Conservation (phyloP, 2,113 vertebrate species). For the Rhinoderma darwinii region DNA sequence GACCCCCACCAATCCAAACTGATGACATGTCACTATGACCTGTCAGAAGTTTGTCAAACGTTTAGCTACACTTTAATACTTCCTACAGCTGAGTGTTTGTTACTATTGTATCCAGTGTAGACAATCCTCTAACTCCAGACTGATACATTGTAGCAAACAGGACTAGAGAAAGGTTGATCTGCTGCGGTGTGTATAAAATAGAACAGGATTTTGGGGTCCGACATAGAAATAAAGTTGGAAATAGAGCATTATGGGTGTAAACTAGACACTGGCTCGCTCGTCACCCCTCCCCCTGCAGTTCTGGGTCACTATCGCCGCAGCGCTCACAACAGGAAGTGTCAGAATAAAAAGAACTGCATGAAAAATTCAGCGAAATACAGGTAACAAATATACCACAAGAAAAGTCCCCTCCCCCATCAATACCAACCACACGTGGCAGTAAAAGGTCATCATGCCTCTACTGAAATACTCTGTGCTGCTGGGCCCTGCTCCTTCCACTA, state of each 20-base stretch:
- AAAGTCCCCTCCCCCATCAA: background rate
- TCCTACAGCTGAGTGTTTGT: background rate
- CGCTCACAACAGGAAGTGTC: conserved; percentile 4
- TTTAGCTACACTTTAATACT: too few species aligned
- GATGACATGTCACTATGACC: too few species aligned
- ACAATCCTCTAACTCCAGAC: background rate
- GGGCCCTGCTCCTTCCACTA: background rate
- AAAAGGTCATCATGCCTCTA: background rate
- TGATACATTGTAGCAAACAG: background rate
- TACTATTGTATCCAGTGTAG: background rate
- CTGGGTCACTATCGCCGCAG: background rate
- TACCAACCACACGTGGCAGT: background rate
- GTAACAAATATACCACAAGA: background rate
- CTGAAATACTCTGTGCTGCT: background rate
- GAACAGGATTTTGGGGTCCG: too few species aligned
- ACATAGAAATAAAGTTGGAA: background rate
- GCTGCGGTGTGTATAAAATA: too few species aligned
- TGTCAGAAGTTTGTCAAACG: too few species aligned
- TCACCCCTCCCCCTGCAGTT: background rate
- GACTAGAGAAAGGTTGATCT: too few species aligned
- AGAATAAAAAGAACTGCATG: background rate
- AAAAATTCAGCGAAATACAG: background rate
- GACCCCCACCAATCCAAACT: too few species aligned
- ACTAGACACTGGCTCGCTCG: background rate
- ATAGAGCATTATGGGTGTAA: background rate